Evolutionary conservation across 2,888 invertebrate species (phyloP), one percentile per base, ranked within the genome.

Genomic region (Xestia rhomboidea): DNA sequence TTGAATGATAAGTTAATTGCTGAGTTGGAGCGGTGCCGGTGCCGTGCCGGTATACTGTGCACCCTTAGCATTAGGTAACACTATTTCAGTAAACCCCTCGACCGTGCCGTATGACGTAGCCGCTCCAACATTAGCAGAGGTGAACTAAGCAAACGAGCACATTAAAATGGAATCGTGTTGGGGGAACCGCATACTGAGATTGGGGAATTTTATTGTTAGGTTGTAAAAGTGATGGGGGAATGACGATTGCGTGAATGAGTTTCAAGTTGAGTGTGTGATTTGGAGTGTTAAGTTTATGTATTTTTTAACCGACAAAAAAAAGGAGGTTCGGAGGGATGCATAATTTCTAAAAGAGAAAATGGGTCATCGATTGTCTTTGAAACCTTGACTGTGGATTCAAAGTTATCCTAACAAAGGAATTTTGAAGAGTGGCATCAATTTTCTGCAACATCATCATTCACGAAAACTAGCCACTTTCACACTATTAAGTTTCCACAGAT

Each of bases 71-170:
- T 63, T 64, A 6, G n/a, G 62, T 11, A 0, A 0, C 5, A 74
- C 44, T 68, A 83, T 62, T 83, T 79, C 73, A 77, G 77, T 74
- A 54, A 49, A 79, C 66, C 49, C 74, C 76, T 86, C 15, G 69
- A 77, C 68, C 76, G 30, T 77, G 60, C 49, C 49, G 34, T 83
- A 82, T 84, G 85, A 83, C 87, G 79, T 67, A 76, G 80, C 76
- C 77, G 68, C 73, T 81, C 77, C 57, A 67, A 80, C 89, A 87
- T 89, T 89, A 89, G 82, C 81, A 68, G 79, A 86, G 85, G 85
- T 81, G 86, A 76, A 81, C 82, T 86, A 85, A 85, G 82, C 85
- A 88, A 90, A 90, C 85, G 89, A 88, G 84, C 88, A 75, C 88
- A 89, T 90, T 90, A 90, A 88, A 88, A 88, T 85, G 79, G 74